phyloP scores from a whole-genome alignment of 1,140 invertebrate genomes.

The Thaumatotibia leucotreta region DNA sequence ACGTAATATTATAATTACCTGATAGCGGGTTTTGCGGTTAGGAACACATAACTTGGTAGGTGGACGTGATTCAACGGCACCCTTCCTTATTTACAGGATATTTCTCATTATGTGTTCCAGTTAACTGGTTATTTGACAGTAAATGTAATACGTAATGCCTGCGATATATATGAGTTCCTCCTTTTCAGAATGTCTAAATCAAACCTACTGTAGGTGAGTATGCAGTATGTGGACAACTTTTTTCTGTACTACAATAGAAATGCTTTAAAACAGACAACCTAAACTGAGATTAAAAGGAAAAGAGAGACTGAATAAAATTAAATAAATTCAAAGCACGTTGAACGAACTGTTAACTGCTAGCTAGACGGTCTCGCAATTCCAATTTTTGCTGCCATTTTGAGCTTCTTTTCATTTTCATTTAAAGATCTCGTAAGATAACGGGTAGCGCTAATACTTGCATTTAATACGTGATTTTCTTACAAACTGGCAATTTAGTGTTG shows the following conservation, averaged over 20 bases:
- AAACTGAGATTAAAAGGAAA: background rate
- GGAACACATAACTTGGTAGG: background rate
- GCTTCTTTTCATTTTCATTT: conserved; percentile 9
- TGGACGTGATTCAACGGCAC: too few relatives aligned
- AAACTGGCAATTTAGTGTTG: conserved; percentile 17
- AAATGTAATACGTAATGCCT: background rate
- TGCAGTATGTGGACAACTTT: too few relatives aligned
- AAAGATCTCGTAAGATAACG: background rate
- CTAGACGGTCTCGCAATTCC: background rate
- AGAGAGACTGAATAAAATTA: background rate
- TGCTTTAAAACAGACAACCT: background rate
- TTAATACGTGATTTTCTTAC: conserved; percentile 5
- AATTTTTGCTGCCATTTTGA: background rate
- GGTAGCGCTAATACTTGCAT: background rate
- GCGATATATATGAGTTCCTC: too few relatives aligned
- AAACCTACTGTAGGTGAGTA: too few relatives aligned
- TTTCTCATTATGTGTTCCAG: background rate
- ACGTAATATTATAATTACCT: background rate
- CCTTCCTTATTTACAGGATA: background rate
- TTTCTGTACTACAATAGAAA: background rate
- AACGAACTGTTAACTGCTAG: background rate
- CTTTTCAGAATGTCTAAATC: too few relatives aligned
- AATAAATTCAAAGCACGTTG: background rate
- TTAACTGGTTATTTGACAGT: background rate
- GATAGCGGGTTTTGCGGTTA: background rate